phyloP scores from a whole-genome alignment of 2,888 invertebrate genomes.

The Rutpela maculata region DNA sequence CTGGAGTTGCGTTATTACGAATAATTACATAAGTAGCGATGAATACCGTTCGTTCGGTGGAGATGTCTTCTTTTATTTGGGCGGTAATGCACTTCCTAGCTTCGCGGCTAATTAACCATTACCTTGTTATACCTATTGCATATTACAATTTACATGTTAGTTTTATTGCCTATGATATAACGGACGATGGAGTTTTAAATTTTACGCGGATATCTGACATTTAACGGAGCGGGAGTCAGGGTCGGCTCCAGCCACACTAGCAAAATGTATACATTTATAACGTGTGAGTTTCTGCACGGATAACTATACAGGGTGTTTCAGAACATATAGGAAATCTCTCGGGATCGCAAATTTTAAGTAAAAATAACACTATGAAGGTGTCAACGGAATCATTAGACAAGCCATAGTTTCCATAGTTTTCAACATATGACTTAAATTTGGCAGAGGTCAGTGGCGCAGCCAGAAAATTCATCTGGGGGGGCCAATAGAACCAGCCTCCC shows the following conservation, averaged over 20 bases:
- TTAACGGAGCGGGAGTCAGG: not conserved
- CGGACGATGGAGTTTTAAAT: not conserved
- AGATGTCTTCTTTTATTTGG: not conserved
- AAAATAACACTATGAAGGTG: too few species aligned
- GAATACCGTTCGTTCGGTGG: not conserved
- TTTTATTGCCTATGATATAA: not conserved
- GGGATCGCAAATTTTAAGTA: too few species aligned
- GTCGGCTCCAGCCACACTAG: not conserved
- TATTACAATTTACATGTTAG: not conserved
- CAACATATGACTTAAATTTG: too few species aligned
- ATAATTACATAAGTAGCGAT: not conserved
- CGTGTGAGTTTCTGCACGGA: too few species aligned
- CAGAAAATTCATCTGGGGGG: too few species aligned
- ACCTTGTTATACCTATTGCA: not conserved
- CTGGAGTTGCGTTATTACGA: not conserved
- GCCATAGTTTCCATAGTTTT: too few species aligned
- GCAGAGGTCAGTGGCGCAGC: too few species aligned
- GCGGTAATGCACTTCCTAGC: not conserved
- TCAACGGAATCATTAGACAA: too few species aligned
- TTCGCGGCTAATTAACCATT: not conserved
- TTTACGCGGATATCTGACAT: not conserved
- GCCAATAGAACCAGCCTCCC: too few species aligned
- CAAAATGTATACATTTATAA: not conserved
- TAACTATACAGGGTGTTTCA: too few species aligned
- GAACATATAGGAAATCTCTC: too few species aligned